These are phyloP conservation scores for Anguilla megastoma DNA, from an alignment of 2,797 vertebrate species.

Conservation along the genomic window DNA sequence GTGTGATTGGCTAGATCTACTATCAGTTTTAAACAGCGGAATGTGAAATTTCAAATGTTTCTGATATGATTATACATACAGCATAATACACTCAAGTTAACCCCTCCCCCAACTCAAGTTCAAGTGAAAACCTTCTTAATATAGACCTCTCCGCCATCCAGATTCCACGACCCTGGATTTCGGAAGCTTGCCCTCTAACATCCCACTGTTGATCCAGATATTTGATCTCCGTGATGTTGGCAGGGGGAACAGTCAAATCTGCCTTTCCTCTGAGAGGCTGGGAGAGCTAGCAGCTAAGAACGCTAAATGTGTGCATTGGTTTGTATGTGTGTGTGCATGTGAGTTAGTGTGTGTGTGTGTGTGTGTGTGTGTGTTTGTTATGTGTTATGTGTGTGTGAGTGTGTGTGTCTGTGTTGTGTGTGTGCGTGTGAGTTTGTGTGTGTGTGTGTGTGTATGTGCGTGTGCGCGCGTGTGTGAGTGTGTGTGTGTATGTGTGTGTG, in stretches of 20 bases:
- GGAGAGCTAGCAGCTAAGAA: background rate
- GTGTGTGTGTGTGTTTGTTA: background rate
- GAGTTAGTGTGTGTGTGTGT: conserved; percentile 3
- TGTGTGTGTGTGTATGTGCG: background rate
- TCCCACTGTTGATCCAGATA: conserved; percentile 1
- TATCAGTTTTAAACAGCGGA: background rate
- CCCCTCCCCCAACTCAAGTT: background rate
- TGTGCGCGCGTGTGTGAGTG: background rate
- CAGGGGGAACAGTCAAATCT: background rate
- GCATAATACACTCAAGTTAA: background rate
- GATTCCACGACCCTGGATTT: background rate
- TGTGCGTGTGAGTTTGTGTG: background rate
- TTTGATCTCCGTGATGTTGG: background rate
- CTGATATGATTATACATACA: background rate
- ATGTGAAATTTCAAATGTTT: background rate
- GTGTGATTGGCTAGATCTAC: too few relatives aligned
- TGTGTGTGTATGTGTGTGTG: background rate
- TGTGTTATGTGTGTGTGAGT: background rate
- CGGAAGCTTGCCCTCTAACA: background rate
- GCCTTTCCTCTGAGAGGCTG: background rate
- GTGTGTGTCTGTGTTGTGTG: background rate
- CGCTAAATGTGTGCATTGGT: background rate
- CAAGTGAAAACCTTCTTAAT: background rate
- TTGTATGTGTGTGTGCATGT: background rate
- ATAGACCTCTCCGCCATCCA: background rate